These are phyloP conservation scores for Molanna angustata DNA, from an alignment of 2,888 invertebrate genomes.

Conservation along the genomic window DNA sequence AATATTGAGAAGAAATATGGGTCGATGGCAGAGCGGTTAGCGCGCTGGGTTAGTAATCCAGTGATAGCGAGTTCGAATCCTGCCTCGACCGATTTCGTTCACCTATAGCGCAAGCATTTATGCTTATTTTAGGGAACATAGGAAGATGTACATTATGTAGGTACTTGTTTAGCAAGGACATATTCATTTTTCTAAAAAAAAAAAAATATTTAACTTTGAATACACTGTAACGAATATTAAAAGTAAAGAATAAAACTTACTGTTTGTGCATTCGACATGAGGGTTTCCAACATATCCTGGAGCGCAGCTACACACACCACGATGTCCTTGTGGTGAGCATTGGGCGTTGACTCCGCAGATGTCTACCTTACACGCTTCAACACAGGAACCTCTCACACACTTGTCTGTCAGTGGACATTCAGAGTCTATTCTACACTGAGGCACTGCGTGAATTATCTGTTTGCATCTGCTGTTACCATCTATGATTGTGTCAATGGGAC, in stretches of 20 bases:
- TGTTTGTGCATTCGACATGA: conserved; percentile 68
- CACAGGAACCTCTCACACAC: conserved; percentile 72
- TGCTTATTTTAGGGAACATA: too few relatives aligned
- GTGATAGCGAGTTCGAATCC: too few relatives aligned
- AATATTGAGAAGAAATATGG: not conserved
- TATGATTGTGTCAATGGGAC: conserved; percentile 76
- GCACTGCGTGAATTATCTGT: conserved; percentile 51
- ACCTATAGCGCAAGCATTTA: too few relatives aligned
- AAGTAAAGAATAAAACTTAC: conserved; percentile 42
- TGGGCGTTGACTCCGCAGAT: conserved; percentile 81
- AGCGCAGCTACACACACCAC: conserved; percentile 75
- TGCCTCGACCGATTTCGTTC: too few relatives aligned
- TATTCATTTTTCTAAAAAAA: too few relatives aligned
- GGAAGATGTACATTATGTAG: too few relatives aligned
- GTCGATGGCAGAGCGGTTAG: too few relatives aligned
- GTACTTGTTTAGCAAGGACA: too few relatives aligned
- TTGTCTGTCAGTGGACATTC: conserved; percentile 74
- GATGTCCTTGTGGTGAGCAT: conserved; percentile 73
- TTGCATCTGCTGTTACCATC: conserved; percentile 72
- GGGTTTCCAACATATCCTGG: conserved; percentile 76
- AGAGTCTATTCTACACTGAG: conserved; percentile 67
- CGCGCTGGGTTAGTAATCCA: too few relatives aligned
- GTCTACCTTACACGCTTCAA: conserved; percentile 75
- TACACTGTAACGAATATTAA: not conserved
- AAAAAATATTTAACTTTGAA: not conserved